A percentile compares a stretch with the other conserved stretches of the same genome.
Conservation (phyloP, 2,113 vertebrate species). For the Nothobranchius furzeri region DNA sequence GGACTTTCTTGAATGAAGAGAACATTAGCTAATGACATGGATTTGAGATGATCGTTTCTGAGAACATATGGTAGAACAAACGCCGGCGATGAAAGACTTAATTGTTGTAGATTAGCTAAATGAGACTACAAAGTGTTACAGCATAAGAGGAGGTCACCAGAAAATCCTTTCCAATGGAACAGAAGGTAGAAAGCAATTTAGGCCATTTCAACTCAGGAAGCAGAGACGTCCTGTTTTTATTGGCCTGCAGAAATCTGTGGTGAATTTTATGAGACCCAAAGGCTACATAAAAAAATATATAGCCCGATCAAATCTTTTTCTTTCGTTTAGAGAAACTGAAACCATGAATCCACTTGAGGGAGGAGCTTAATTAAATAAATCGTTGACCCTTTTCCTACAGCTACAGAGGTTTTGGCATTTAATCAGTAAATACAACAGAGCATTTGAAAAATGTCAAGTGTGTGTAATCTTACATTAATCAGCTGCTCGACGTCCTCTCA, state of each 20-base stretch:
- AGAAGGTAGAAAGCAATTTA: neutral
- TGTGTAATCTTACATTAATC: constrained; percentile 42
- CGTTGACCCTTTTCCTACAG: constrained; percentile 10
- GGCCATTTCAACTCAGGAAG: neutral
- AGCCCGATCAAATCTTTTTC: constrained; percentile 39
- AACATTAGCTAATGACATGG: constrained; percentile 20
- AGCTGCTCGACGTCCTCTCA: constrained; percentile 10
- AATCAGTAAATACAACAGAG: constrained; percentile 52
- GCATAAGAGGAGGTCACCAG: constrained; percentile 21
- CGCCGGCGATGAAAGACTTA: constrained; percentile 19
- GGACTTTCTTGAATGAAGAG: constrained; percentile 10
- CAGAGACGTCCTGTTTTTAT: constrained; percentile 27
- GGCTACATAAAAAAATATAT: constrained; percentile 45
- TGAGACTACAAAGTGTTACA: neutral
- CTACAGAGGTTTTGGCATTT: constrained; percentile 59
- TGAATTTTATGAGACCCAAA: constrained; percentile 3
- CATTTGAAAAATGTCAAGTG: constrained; percentile 58
- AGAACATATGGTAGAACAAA: constrained; percentile 37
- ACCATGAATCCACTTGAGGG: constrained; percentile 31
- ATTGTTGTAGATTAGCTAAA: constrained; percentile 19
- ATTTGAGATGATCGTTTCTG: constrained; percentile 38
- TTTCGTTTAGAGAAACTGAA: constrained; percentile 8
- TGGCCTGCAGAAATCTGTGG: constrained; percentile 9
- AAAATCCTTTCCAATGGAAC: neutral
- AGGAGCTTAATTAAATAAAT: constrained; percentile 38